A percentile compares a stretch with the other conserved stretches of the same genome.
phyloP scores from a whole-genome alignment of 2,888 invertebrate genomes.

The Cantharis rufa region DNA sequence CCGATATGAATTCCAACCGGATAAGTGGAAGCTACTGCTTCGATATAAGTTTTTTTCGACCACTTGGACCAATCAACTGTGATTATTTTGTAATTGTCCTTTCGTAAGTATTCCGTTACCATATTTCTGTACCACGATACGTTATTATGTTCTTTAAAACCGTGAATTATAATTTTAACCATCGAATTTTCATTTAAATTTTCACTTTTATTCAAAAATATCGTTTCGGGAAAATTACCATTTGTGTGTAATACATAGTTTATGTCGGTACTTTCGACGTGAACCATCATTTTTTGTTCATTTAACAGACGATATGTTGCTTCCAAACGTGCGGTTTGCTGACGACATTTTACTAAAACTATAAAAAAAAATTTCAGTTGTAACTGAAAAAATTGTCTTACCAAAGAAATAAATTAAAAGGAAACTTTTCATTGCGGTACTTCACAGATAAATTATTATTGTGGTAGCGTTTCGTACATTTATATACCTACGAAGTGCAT shows the following conservation, averaged over 20 bases:
- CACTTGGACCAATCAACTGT: conserved; percentile 57
- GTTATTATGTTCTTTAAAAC: conserved; percentile 54
- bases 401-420: neutral
- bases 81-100: conserved; percentile 57
- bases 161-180: conserved; percentile 55
- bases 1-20: conserved; percentile 43
- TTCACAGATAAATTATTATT: neutral
- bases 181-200: neutral
- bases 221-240: neutral
- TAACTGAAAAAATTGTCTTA: neutral
- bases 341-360: neutral
- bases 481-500: neutral
- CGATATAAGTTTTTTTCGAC: conserved; percentile 44
- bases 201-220: neutral
- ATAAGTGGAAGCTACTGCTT: conserved; percentile 42
- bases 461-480: neutral
- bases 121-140: conserved; percentile 47
- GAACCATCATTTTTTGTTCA: neutral
- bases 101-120: conserved; percentile 52
- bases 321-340: neutral
- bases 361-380: no score
- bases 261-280: neutral
- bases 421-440: neutral
- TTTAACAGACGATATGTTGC: neutral
- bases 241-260: neutral